These are phyloP conservation scores for Oreochromis tanganicae DNA, from an alignment of 2,113 vertebrate genomes.

Conservation along the genomic window DNA sequence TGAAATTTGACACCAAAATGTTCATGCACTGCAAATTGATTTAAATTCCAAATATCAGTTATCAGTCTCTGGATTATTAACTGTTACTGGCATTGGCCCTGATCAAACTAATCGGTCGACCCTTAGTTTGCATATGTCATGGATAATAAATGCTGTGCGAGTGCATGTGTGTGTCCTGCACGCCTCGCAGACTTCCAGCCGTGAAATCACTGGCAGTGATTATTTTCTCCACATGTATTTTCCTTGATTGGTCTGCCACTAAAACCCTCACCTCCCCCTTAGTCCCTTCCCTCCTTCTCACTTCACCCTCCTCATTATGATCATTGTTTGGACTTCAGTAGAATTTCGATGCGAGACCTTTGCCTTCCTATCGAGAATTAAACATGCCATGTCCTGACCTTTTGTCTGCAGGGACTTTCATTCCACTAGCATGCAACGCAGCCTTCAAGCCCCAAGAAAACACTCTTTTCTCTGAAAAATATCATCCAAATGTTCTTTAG, in stretches of 20 bases:
- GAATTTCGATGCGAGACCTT: constrained; percentile 74
- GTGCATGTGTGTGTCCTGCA: neutral
- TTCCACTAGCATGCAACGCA: constrained; percentile 37
- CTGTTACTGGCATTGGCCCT: neutral
- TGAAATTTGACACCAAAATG: neutral
- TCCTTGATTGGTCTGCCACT: constrained; percentile 45
- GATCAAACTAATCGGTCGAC: neutral
- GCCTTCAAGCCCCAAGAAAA: constrained; percentile 44
- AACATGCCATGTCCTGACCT: constrained; percentile 72
- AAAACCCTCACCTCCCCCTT: neutral
- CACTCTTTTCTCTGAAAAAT: constrained; percentile 31
- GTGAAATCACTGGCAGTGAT: constrained; percentile 27
- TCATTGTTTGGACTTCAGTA: constrained; percentile 63
- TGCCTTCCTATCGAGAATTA: constrained; percentile 70
- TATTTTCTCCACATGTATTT: constrained; percentile 39
- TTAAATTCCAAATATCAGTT: neutral
- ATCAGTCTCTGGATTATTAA: neutral
- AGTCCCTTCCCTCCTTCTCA: neutral
- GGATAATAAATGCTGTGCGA: neutral
- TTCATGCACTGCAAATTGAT: neutral
- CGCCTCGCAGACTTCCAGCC: neutral
- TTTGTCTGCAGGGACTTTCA: constrained; percentile 65
- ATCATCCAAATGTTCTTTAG: constrained; percentile 17
- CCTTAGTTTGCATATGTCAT: neutral
- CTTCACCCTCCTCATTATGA: constrained; percentile 43